Percentiles rank a stretch among this genome's conserved stretches.
These are phyloP conservation scores for Ricordea florida DNA, from an alignment of 92 coral and sea anemone species.

Conservation along the genomic window DNA sequence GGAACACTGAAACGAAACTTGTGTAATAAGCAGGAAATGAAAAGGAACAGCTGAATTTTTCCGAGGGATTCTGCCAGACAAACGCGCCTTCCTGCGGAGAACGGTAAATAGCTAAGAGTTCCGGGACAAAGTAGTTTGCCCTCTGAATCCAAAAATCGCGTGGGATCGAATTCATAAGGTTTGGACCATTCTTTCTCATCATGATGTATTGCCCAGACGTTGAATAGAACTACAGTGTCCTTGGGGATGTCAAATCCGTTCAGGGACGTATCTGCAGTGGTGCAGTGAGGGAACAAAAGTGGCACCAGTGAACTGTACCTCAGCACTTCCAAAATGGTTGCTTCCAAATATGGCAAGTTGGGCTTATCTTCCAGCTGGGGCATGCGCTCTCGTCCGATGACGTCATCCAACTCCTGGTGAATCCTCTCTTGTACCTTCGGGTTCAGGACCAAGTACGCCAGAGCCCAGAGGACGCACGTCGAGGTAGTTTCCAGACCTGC, in stretches of 20 bases:
- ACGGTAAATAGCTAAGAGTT: conserved; percentile 89
- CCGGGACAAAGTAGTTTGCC: conserved; percentile 87
- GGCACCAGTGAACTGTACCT: conserved; percentile 91
- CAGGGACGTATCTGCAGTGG: conserved; percentile 83
- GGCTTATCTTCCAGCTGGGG: conserved; percentile 83
- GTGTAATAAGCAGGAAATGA: conserved; percentile 82
- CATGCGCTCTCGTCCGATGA: conserved; percentile 76
- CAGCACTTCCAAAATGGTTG: conserved; percentile 87
- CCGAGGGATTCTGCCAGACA: conserved; percentile 96
- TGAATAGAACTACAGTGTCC: conserved; percentile 84
- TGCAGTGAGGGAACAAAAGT: conserved; percentile 92
- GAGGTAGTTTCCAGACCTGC: conserved; percentile 97
- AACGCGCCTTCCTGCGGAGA: conserved; percentile 92
- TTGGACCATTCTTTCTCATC: conserved; percentile 86
- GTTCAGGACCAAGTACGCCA: conserved; percentile 83
- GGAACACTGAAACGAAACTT: conserved; percentile 82
- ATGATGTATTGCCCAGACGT: conserved; percentile 95
- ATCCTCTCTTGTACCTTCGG: conserved; percentile 78
- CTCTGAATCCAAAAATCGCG: conserved; percentile 78
- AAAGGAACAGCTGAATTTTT: conserved; percentile 84
- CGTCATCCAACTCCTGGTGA: conserved; percentile 84
- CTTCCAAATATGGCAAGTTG: conserved; percentile 82
- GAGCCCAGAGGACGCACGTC: conserved; percentile 87
- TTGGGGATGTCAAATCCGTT: conserved; percentile 81
- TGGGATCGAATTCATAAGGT: conserved; percentile 87